Percentiles rank a stretch among this genome's conserved stretches.
These are phyloP conservation scores for Drosophila pseudoananassae DNA, from an alignment of 1,140 invertebrate genomes.

Conservation along the genomic window DNA sequence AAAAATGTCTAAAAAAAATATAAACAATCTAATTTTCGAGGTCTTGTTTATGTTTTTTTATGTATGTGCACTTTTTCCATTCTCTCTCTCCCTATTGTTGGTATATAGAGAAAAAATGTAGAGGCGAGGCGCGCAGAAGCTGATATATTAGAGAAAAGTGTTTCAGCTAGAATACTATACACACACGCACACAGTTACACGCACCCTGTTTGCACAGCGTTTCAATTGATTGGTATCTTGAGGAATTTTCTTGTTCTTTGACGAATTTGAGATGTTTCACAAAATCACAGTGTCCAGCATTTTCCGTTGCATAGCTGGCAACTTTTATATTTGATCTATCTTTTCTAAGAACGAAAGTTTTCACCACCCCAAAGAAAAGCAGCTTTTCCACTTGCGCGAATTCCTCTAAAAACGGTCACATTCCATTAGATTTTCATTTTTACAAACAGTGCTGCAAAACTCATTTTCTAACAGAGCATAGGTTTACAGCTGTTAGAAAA, in stretches of 20 bases:
- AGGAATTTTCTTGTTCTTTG: slow-evolving; percentile 34
- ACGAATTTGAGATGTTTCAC: slow-evolving; percentile 37
- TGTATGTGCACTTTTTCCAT: slow-evolving; percentile 12
- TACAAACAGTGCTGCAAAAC: neutral
- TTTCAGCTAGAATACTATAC: slow-evolving; percentile 47
- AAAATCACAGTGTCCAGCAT: slow-evolving; percentile 46
- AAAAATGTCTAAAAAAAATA: neutral
- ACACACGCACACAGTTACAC: slow-evolving; percentile 57
- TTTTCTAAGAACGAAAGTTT: neutral
- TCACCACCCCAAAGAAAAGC: slow-evolving; percentile 4
- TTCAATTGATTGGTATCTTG: slow-evolving; percentile 62
- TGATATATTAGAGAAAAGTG: slow-evolving; percentile 58
- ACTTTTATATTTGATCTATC: slow-evolving; percentile 2
- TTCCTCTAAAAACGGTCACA: neutral
- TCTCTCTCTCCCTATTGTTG: slow-evolving; percentile 68
- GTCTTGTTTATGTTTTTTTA: slow-evolving; percentile 23
- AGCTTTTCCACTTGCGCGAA: neutral
- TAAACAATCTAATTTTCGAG: neutral
- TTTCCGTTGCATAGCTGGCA: slow-evolving; percentile 38
- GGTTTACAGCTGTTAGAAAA: slow-evolving; percentile 7
- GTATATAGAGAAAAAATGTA: slow-evolving; percentile 78
- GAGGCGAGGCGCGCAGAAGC: slow-evolving; percentile 39
- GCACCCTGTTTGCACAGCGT: slow-evolving; percentile 68
- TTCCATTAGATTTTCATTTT: neutral
- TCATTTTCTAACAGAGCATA: neutral